These are phyloP conservation scores for Myodes glareolus DNA, from an alignment of 2,113 vertebrate species.

Conservation along the genomic window DNA sequence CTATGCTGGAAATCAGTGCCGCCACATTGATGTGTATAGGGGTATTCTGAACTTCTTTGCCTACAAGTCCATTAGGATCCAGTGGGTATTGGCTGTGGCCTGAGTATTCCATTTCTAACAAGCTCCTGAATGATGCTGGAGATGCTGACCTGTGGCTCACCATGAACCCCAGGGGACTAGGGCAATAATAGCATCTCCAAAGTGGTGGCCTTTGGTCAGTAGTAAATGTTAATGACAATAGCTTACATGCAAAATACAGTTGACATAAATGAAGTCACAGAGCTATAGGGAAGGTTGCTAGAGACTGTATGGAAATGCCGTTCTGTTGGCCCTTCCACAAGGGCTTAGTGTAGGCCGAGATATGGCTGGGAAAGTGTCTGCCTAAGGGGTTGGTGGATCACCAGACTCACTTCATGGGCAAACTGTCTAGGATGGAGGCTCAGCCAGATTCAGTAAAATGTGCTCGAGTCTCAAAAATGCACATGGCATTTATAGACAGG, in stretches of 20 bases:
- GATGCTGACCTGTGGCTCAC: background rate
- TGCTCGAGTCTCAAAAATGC: conserved; percentile 12
- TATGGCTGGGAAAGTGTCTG: rapidly evolving
- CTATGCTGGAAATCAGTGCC: background rate
- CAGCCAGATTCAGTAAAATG: conserved; percentile 1
- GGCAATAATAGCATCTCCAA: background rate
- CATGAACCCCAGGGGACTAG: background rate
- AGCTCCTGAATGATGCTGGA: background rate
- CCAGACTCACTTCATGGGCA: background rate
- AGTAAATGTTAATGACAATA: background rate
- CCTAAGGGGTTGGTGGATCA: background rate
- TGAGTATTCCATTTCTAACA: conserved; percentile 4
- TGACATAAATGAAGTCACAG: background rate
- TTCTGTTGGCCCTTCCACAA: rapidly evolving
- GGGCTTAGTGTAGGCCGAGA: background rate
- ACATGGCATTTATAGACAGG: conserved; percentile 59
- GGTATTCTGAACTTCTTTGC: background rate
- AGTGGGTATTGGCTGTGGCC: background rate
- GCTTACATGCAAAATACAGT: background rate
- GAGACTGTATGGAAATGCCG: background rate
- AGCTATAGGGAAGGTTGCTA: background rate
- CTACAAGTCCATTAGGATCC: background rate
- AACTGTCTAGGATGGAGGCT: background rate
- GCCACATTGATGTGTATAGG: background rate
- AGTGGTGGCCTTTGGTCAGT: background rate